Conservation (phyloP, 2,113 vertebrate species). For the Onychorhynchus coronatus region DNA sequence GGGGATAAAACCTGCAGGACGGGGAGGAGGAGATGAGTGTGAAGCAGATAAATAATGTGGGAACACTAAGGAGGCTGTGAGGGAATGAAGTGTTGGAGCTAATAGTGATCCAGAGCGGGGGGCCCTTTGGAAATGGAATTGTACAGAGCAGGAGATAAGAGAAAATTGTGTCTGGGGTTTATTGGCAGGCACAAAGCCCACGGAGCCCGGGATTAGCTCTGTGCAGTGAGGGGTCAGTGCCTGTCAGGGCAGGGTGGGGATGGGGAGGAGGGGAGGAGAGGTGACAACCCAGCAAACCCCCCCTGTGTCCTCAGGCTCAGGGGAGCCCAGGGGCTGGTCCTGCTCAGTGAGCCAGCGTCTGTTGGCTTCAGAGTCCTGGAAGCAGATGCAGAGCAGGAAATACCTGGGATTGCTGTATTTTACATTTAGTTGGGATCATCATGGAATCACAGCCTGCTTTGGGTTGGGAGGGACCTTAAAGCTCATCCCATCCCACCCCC, state of each 20-base stretch:
- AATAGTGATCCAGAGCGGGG: neutral
- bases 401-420: neutral
- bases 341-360: rapidly evolving
- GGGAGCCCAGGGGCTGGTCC: neutral
- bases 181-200: neutral
- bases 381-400: neutral
- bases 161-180: neutral
- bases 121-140: neutral
- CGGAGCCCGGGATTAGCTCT: neutral
- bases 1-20: neutral
- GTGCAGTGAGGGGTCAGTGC: neutral
- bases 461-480: neutral
- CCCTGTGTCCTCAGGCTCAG: rapidly evolving
- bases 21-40: neutral
- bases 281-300: rapidly evolving
- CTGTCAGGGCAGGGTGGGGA: neutral
- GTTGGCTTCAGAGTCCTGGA: neutral
- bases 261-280: neutral
- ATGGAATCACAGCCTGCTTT: neutral
- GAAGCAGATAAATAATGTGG: neutral
- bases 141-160: neutral
- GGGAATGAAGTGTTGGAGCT: neutral
- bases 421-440: neutral
- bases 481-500: neutral
- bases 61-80: neutral